phyloP scores from a whole-genome alignment of 2,888 invertebrate genomes.

The Phortica magna region DNA sequence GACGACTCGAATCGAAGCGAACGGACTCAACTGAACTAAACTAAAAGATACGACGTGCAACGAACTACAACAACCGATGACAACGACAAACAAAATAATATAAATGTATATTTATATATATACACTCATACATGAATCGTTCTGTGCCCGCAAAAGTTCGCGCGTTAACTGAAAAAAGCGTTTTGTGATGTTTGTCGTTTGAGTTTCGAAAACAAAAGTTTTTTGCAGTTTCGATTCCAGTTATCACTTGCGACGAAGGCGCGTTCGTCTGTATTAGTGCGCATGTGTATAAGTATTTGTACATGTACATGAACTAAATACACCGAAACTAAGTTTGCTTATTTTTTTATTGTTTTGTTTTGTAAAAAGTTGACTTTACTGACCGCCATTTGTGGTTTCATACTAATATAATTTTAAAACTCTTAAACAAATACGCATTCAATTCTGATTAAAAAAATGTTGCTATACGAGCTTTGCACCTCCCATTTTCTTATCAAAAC shows the following conservation, averaged over 20 bases:
- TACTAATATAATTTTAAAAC: not conserved
- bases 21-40: no score
- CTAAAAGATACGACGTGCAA: not conserved
- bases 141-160: slow-evolving; percentile 45
- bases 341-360: no score
- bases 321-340: not conserved
- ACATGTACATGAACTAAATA: not conserved
- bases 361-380: not conserved
- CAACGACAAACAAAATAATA: not conserved
- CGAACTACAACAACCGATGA: not conserved
- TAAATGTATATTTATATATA: not conserved
- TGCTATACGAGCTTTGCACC: no score
- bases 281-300: not conserved
- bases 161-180: slow-evolving; percentile 45
- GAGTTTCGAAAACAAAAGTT: slow-evolving; percentile 52
- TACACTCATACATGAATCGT: slow-evolving; percentile 33
- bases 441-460: no score
- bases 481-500: no score
- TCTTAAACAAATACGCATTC: no score
- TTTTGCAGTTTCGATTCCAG: slow-evolving; percentile 39
- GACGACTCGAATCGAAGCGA: no score
- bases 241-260: not conserved
- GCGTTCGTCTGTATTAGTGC: not conserved
- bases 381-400: not conserved
- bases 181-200: not conserved